phyloP scores from a whole-genome alignment of 2,797 vertebrate genomes.

The Sebastes alutus region DNA sequence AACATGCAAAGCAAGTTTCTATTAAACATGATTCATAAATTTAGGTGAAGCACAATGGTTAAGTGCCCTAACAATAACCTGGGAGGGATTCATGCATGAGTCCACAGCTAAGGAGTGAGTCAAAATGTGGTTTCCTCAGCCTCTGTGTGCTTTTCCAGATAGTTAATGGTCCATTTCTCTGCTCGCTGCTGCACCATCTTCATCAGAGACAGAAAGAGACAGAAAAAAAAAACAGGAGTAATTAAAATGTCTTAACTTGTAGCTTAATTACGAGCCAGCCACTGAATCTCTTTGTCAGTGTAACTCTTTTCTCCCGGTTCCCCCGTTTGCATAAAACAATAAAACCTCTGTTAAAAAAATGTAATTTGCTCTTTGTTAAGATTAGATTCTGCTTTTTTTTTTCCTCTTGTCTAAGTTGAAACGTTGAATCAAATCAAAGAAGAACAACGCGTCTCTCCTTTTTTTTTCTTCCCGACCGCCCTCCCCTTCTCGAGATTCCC shows the following conservation, averaged over 20 bases:
- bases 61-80: not conserved
- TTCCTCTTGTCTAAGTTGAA: conserved; percentile 70
- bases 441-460: conserved; percentile 41
- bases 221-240: conserved; percentile 66
- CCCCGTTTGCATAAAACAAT: conserved; percentile 75
- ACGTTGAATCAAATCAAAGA: conserved; percentile 75
- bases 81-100: conserved; percentile 14
- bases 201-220: conserved; percentile 58
- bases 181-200: conserved; percentile 51
- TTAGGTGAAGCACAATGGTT: conserved; percentile 7
- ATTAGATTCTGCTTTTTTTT: conserved; percentile 73
- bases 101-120: conserved; percentile 30
- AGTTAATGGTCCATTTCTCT: conserved; percentile 60
- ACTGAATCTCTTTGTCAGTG: conserved; percentile 75
- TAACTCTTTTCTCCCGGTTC: conserved; percentile 50
- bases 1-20: conserved; percentile 19
- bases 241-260: conserved; percentile 81
- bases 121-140: conserved; percentile 53
- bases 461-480: conserved; percentile 32
- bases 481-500: conserved; percentile 68
- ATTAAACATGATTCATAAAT: conserved; percentile 15
- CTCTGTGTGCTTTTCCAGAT: conserved; percentile 49
- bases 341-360: conserved; percentile 66
- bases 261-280: conserved; percentile 80
- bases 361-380: conserved; percentile 80